Evolutionary conservation across 37 sponge, comb jelly and placozoan genomes (phyloP).

Genomic region (Chondrilla cf. caribensis): DNA sequence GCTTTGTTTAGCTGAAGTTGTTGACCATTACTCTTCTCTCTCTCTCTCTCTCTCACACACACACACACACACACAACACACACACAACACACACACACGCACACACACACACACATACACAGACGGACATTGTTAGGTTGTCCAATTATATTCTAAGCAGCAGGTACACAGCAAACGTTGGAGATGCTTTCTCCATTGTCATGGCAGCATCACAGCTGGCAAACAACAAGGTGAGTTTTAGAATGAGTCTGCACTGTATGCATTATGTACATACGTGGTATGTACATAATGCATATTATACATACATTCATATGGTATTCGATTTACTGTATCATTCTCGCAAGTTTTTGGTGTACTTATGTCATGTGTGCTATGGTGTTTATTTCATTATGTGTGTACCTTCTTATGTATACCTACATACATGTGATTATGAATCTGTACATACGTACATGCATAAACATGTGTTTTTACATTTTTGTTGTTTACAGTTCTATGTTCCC

Average conservation of each 20-base stretch:
- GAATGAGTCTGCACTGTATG: background rate
- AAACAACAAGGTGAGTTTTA: background rate
- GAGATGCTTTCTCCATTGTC: slow-evolving; percentile 10
- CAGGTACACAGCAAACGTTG: slow-evolving; percentile 33
- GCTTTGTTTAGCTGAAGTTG: too few species aligned
- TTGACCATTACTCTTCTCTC: too few species aligned
- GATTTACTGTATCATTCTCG: background rate
- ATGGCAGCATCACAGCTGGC: slow-evolving; percentile 17
- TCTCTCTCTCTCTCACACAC: background rate
- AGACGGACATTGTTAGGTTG: slow-evolving; percentile 50
- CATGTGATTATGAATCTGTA: background rate
- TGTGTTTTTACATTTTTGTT: background rate
- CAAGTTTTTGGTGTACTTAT: too few species aligned
- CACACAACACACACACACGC: background rate
- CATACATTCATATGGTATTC: too few species aligned
- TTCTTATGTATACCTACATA: background rate
- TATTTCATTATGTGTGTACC: background rate
- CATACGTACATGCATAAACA: background rate
- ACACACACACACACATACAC: too few species aligned
- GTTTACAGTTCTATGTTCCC: slow-evolving; percentile 50
- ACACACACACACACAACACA: background rate
- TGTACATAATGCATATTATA: too few species aligned
- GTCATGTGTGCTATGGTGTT: too few species aligned
- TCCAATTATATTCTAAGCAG: slow-evolving; percentile 65
- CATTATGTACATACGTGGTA: too few species aligned